A percentile compares a stretch with the other conserved stretches of the same genome.
Evolutionary conservation across 2,797 vertebrate genomes (phyloP).

Genomic region (Megalops cyprinoides): DNA sequence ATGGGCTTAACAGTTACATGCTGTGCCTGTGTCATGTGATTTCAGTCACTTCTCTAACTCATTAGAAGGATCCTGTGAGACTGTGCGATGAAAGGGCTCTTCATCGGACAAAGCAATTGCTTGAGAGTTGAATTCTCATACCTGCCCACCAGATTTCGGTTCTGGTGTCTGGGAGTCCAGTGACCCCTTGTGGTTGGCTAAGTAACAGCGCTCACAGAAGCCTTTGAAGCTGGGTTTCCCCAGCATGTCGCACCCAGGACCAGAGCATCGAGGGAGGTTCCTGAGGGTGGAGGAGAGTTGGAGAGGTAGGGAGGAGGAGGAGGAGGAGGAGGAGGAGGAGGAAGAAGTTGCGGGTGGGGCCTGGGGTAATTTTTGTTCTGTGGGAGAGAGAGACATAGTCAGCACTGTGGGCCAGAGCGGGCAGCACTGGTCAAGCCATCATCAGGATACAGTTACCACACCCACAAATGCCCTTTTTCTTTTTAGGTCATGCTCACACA

Average conservation of each 20-base stretch:
- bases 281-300: slow-evolving; percentile 33
- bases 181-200: background rate
- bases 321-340: background rate
- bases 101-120: no score
- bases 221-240: slow-evolving; percentile 18
- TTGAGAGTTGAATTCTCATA: background rate
- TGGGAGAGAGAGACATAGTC: background rate
- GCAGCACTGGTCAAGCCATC: background rate
- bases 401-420: background rate
- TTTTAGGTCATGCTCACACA: no score
- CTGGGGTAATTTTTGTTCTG: background rate
- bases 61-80: background rate
- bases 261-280: slow-evolving; percentile 15
- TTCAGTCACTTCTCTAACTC: no score
- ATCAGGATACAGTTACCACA: background rate
- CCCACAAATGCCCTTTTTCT: background rate
- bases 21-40: background rate
- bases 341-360: background rate
- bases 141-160: background rate
- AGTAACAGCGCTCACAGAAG: slow-evolving; percentile 29
- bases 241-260: slow-evolving; percentile 19
- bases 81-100: no score
- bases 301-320: background rate
- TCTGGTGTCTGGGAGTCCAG: background rate
- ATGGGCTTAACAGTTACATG: background rate